Evolutionary conservation across 2,797 vertebrate species (phyloP).

Genomic region (Propithecus perrieri): DNA sequence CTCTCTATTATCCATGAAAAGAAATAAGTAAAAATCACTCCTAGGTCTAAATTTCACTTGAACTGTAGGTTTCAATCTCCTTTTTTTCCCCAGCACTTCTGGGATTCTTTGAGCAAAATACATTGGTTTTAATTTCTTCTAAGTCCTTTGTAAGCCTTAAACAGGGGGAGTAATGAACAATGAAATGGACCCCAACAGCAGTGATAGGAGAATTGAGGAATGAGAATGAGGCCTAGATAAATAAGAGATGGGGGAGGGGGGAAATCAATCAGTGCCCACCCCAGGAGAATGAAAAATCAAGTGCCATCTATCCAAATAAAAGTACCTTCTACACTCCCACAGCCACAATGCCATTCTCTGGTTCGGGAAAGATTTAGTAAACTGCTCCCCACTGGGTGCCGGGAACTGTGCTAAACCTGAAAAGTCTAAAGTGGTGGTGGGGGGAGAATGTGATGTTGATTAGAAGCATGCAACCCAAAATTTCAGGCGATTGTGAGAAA

Average conservation of each 20-base stretch:
- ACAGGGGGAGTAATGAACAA: neutral
- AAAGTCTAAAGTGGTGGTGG: neutral
- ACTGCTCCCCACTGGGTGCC: neutral
- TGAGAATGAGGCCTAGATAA: neutral
- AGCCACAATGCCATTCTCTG: neutral
- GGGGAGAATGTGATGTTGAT: neutral
- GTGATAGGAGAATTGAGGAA: neutral
- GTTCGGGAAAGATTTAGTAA: neutral
- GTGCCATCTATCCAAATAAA: neutral
- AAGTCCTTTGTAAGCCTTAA: conserved; percentile 8
- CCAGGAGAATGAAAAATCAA: neutral
- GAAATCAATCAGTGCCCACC: neutral
- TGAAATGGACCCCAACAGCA: neutral
- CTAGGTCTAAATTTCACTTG: conserved; percentile 68
- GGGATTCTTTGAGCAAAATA: conserved; percentile 53
- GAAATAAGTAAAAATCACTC: conserved; percentile 72
- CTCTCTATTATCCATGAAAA: conserved; percentile 75
- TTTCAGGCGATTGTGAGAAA: conserved; percentile 1
- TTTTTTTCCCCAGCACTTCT: conserved; percentile 42
- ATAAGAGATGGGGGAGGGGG: neutral
- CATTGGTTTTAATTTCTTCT: conserved; percentile 54
- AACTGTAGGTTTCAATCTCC: conserved; percentile 57
- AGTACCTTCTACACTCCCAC: neutral
- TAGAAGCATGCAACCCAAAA: neutral
- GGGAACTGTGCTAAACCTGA: neutral